Base-by-base conservation (phyloP, 2,888 invertebrate species). In the Lithosia quadra region DNA sequence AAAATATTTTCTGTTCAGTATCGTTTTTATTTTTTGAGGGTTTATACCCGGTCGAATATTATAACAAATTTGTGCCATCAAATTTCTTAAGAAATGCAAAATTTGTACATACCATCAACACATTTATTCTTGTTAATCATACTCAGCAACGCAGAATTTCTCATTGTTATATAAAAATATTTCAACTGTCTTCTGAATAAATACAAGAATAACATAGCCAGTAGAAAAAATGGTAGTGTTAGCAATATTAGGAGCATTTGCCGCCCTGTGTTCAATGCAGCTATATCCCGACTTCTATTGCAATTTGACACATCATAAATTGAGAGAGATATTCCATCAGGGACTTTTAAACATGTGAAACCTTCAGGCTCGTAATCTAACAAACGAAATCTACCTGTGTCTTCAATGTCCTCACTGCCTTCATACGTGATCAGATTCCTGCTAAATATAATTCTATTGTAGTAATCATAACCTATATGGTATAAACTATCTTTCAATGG, bases 101-200 rank as follows among this genome's bases (percentile, higher is more conserved):
- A n/a, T 43, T 18, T 15, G 24, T 13, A 1, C 21, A 0, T 61
- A 87, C 91, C 87, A 72, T 94, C 93, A 91, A 70, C 82, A 21
- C 82, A 73, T 8, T 89, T 87, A 11, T 95, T 91, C 57, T 95
- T 94, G n/a, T 93, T 92, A 11, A 96, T 94, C 67, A 95, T 85
- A 34, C 96, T 95, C 66, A 96, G 71, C 73, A 95, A 86, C 0
- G 96, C 94, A 0, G 96, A 95, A 71, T 96, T 96, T 80, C 95
- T 96, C 24, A 96, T 80, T 0, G 95, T 95, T 11, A 96, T 95
- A 58, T 92, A 93, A 75, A 95, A 96, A 80, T 96, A 96, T 77
- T 94, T 94, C 81, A 96, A 94, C 71, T 96, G 95, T 73, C 96
- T 96, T 64, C 95, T 90, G 13, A 88, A 92, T 0, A 88, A 4